Conservation (phyloP, 2,888 invertebrate genomes). For the Anarsia innoxiella region DNA sequence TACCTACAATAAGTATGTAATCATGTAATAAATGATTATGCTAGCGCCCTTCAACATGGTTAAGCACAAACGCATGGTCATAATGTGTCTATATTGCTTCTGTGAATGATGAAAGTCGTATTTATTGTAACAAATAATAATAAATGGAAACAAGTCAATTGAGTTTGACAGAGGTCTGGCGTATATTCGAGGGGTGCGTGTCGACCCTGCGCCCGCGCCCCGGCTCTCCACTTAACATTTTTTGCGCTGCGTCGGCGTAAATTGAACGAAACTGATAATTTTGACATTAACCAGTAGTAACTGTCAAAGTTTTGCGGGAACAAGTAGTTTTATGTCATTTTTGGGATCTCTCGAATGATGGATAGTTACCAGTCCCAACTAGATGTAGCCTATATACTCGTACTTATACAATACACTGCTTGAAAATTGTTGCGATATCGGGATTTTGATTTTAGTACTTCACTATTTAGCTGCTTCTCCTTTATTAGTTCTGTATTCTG, state of each 20-base stretch:
- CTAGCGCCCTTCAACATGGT: too few species aligned
- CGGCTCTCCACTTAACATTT: conserved; percentile 54
- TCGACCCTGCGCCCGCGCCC: conserved; percentile 28
- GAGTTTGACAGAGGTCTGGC: conserved; percentile 32
- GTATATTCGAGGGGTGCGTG: conserved; percentile 35
- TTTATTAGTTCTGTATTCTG: too few species aligned
- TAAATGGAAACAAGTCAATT: conserved; percentile 67
- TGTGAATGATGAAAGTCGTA: conserved; percentile 15
- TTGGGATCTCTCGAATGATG: conserved; percentile 43
- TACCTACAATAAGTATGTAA: too few species aligned
- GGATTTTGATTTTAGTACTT: too few species aligned
- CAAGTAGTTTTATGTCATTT: conserved; percentile 59
- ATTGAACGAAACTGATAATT: conserved; percentile 65
- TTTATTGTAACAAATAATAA: conserved; percentile 37
- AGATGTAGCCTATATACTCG: too few species aligned
- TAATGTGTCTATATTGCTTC: conserved; percentile 5
- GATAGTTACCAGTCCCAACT: too few species aligned
- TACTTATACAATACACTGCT: too few species aligned
- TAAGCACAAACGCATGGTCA: too few species aligned
- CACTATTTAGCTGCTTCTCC: too few species aligned
- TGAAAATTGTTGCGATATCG: too few species aligned
- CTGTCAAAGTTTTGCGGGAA: conserved; percentile 52
- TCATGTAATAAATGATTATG: too few species aligned
- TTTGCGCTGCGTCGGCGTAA: conserved; percentile 58
- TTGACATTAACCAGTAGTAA: conserved; percentile 69